These are phyloP conservation scores for Leptatherina wallacei DNA, from an alignment of 2,797 vertebrate genomes.

Conservation along the genomic window DNA sequence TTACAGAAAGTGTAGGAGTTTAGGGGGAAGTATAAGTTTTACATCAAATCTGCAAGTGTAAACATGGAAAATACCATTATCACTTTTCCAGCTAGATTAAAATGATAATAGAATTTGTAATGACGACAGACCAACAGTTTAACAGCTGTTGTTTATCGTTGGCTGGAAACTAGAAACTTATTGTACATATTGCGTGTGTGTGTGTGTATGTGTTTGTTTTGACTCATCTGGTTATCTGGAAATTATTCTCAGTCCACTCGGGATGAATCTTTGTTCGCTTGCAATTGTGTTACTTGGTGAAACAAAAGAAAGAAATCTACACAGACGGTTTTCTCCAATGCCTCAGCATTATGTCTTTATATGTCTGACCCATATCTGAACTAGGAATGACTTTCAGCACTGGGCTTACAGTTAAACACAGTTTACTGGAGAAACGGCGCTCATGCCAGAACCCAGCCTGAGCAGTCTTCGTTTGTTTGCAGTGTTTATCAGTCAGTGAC, in stretches of 20 bases:
- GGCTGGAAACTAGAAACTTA: slow-evolving; percentile 56
- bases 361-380: slow-evolving; percentile 58
- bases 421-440: slow-evolving; percentile 35
- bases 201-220: slow-evolving; percentile 35
- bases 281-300: slow-evolving; percentile 58
- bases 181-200: slow-evolving; percentile 33
- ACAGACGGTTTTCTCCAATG: slow-evolving; percentile 65
- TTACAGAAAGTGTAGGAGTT: slow-evolving; percentile 23
- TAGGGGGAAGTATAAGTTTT: slow-evolving; percentile 25
- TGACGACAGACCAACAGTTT: slow-evolving; percentile 29
- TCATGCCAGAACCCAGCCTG: slow-evolving; percentile 43
- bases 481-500: slow-evolving; percentile 78
- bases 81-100: slow-evolving; percentile 54
- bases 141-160: slow-evolving; percentile 73
- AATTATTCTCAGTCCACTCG: slow-evolving; percentile 34
- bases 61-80: slow-evolving; percentile 59
- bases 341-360: slow-evolving; percentile 54
- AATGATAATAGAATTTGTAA: slow-evolving; percentile 60
- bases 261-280: slow-evolving; percentile 64
- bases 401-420: slow-evolving; percentile 54
- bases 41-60: slow-evolving; percentile 36
- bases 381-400: slow-evolving; percentile 51
- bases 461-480: slow-evolving; percentile 68
- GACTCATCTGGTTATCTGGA: slow-evolving; percentile 51
- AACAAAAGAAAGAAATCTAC: slow-evolving; percentile 76